A percentile compares a stretch with the other conserved stretches of the same genome.
phyloP scores from a whole-genome alignment of 1,140 invertebrate species.

The Tetramorium alpestre region DNA sequence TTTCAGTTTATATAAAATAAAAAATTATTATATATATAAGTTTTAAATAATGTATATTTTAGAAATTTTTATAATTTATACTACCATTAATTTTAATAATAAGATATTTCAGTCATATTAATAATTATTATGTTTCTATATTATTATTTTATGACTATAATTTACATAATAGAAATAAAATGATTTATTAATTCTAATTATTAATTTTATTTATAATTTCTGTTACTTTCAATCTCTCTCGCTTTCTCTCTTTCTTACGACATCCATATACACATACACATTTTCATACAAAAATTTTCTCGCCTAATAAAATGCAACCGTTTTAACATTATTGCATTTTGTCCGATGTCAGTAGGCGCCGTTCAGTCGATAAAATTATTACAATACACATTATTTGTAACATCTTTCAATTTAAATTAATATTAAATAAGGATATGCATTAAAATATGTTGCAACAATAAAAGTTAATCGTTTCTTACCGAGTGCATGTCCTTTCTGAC shows the following conservation, averaged over 20 bases:
- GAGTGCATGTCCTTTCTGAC: conserved; percentile 87
- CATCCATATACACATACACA: too few relatives aligned
- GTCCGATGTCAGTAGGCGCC: not conserved
- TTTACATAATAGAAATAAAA: not conserved
- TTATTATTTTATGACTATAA: not conserved
- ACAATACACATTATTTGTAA: not conserved
- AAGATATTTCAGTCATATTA: not conserved
- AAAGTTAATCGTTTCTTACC: conserved; percentile 78
- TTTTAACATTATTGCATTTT: not conserved
- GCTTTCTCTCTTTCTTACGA: not conserved
- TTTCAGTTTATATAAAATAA: not conserved
- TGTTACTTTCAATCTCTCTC: not conserved
- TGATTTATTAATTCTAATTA: too few relatives aligned
- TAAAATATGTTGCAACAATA: not conserved
- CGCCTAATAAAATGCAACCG: not conserved
- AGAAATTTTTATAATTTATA: not conserved
- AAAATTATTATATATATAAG: not conserved
- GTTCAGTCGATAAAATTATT: conserved; percentile 8
- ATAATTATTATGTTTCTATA: not conserved
- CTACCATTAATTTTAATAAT: not conserved
- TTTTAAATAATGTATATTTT: not conserved
- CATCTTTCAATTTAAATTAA: not conserved
- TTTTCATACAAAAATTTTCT: too few relatives aligned
- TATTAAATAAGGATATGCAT: not conserved
- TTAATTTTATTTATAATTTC: not conserved